Evolutionary conservation across 2,797 vertebrate species (phyloP).

Genomic region (Sus cebifrons): DNA sequence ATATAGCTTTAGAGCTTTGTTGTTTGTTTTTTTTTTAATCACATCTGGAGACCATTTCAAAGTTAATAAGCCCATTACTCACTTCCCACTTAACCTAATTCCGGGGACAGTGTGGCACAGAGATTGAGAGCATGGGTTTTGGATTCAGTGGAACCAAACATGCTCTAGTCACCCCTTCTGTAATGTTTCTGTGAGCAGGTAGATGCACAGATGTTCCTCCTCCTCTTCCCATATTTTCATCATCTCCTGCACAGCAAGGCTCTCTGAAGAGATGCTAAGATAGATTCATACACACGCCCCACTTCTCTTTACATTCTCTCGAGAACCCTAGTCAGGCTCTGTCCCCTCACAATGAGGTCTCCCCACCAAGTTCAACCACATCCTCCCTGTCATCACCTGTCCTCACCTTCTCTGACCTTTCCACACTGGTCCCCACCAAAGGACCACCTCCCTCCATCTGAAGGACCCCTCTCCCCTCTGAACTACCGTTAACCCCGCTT

Average conservation of each 20-base stretch:
- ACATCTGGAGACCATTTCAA: conserved; percentile 66
- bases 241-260: neutral
- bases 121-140: neutral
- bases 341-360: neutral
- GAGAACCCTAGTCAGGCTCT: neutral
- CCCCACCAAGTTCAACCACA: neutral
- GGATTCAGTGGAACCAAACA: neutral
- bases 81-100: conserved; percentile 35
- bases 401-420: neutral
- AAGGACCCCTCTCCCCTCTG: neutral
- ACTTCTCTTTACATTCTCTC: neutral
- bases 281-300: neutral
- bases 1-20: neutral
- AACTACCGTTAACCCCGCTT: neutral
- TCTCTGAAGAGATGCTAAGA: neutral
- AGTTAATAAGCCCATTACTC: conserved; percentile 57
- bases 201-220: neutral
- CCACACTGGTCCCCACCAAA: neutral
- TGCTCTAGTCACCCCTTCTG: neutral
- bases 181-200: fast-evolving
- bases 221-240: neutral
- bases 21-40: neutral
- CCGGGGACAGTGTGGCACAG: neutral
- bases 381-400: neutral
- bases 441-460: neutral